Evolutionary conservation across 2,888 invertebrate genomes (phyloP).

Genomic region (Therioaphis trifolii): DNA sequence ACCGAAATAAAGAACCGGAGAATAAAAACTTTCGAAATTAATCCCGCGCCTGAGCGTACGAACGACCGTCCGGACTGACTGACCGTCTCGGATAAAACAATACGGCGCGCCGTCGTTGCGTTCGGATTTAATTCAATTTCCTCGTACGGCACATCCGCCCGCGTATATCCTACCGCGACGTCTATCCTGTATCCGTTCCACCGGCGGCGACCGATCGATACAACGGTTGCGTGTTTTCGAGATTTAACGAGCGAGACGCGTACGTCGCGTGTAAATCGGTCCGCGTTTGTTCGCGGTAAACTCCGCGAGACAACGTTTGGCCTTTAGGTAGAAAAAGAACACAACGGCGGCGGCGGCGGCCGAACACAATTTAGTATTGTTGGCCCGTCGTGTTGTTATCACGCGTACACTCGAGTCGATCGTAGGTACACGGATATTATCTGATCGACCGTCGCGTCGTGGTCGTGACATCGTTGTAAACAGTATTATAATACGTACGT

Average conservation of each 20-base stretch:
- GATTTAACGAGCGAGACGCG: conserved; percentile 11
- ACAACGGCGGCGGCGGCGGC: no score
- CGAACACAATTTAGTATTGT: not conserved
- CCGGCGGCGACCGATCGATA: conserved; percentile 29
- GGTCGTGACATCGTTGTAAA: no score
- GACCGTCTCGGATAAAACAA: conserved; percentile 17
- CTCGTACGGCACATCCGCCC: not conserved
- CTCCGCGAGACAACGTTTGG: not conserved
- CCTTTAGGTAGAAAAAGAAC: not conserved
- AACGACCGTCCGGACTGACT: conserved; percentile 28
- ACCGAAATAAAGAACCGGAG: not conserved
- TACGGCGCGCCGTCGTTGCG: not conserved
- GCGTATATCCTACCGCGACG: conserved; percentile 13
- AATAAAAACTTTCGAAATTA: conserved; percentile 43
- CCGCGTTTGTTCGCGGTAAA: not conserved
- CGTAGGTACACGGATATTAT: no score
- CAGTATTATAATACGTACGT: no score
- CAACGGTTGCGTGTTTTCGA: conserved; percentile 12
- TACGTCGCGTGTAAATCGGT: conserved; percentile 12
- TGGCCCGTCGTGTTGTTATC: no score
- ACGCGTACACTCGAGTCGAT: no score
- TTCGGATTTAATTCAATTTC: conserved; percentile 48
- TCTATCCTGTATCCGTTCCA: conserved; percentile 32
- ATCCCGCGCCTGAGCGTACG: conserved; percentile 9
- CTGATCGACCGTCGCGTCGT: no score